These are phyloP conservation scores for Thermophis baileyi DNA, from an alignment of 2,113 vertebrate genomes.

Conservation along the genomic window DNA sequence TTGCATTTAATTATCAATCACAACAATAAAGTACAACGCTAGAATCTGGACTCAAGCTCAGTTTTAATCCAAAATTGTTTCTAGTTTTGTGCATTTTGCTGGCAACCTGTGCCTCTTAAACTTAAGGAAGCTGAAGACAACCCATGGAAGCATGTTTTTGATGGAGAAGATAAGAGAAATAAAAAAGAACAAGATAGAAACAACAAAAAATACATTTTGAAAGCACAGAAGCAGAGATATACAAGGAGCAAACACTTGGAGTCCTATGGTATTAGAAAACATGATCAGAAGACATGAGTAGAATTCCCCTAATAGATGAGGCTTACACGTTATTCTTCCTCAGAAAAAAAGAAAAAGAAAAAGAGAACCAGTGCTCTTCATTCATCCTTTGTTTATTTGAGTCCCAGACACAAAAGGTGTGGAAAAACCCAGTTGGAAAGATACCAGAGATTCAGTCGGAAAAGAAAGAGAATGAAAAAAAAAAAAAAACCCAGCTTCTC, in stretches of 20 bases:
- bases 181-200: background rate
- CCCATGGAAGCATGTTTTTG: background rate
- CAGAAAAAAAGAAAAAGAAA: background rate
- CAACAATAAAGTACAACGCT: background rate
- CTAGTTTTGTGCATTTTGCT: constrained; percentile 4
- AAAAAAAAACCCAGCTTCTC: constrained; percentile 46
- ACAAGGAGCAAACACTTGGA: constrained; percentile 9
- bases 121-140: background rate
- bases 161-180: background rate
- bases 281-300: background rate
- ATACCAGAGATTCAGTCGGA: constrained; percentile 54
- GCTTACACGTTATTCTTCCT: constrained; percentile 33
- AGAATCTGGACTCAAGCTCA: background rate
- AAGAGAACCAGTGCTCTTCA: constrained; percentile 23
- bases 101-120: background rate
- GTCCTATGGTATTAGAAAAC: constrained; percentile 1
- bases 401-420: constrained; percentile 55
- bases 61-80: background rate
- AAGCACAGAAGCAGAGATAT: background rate
- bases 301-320: constrained; percentile 5
- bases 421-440: constrained; percentile 53
- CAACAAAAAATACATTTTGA: background rate
- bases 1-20: background rate
- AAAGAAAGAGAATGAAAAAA: background rate
- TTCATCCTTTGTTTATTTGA: constrained; percentile 60